Percentiles rank a stretch among this genome's conserved stretches.
phyloP scores from a whole-genome alignment of 2,113 vertebrate genomes.

The Bubo bubo region DNA sequence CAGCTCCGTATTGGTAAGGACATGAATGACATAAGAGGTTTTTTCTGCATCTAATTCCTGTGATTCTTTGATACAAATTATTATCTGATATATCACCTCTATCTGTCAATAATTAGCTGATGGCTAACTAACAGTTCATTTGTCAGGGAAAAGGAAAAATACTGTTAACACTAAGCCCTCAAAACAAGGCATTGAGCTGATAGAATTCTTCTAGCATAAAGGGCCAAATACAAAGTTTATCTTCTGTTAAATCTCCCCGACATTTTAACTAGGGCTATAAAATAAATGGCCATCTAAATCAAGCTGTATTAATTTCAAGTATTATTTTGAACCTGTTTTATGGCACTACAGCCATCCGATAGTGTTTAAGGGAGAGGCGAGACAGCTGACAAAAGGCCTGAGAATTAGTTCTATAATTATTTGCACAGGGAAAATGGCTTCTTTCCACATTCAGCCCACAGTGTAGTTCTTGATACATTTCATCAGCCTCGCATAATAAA shows the following conservation, averaged over 20 bases:
- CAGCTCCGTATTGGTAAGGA: not conserved
- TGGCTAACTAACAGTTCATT: not conserved
- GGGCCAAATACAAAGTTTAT: conserved; percentile 43
- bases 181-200: not conserved
- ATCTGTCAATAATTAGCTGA: not conserved
- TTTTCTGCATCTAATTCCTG: not conserved
- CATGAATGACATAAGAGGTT: not conserved
- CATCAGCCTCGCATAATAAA: not conserved
- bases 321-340: conserved; percentile 39
- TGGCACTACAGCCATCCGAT: not conserved
- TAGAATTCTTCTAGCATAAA: not conserved
- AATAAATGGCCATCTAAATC: conserved; percentile 54
- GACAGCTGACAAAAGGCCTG: conserved; percentile 19
- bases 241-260: conserved; percentile 46
- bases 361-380: not conserved
- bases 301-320: conserved; percentile 52
- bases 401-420: conserved; percentile 53
- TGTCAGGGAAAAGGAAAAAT: not conserved
- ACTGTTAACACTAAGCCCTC: not conserved
- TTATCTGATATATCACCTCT: not conserved
- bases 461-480: conserved; percentile 17
- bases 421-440: conserved; percentile 17
- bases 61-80: not conserved
- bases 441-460: not conserved
- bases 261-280: conserved; percentile 41